phyloP scores from a whole-genome alignment of 2,888 invertebrate genomes.

The Tubulanus polymorphus region DNA sequence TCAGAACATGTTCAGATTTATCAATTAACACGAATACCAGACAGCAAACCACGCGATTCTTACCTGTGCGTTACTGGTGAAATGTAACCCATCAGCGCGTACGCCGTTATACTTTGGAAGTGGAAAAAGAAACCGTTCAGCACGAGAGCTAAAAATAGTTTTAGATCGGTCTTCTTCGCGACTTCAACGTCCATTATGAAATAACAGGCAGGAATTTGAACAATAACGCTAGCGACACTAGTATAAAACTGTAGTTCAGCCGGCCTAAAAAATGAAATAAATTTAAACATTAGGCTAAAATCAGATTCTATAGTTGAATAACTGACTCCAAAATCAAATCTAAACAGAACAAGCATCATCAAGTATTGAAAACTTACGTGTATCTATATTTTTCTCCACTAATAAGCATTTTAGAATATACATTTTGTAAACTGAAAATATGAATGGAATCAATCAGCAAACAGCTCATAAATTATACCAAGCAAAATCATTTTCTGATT shows the following conservation, averaged over 20 bases:
- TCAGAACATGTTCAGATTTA: no score
- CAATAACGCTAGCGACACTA: constrained; percentile 67
- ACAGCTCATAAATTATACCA: no score
- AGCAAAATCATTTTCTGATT: no score
- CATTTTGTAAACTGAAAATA: constrained; percentile 66
- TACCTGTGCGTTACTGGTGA: constrained; percentile 70
- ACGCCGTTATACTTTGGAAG: constrained; percentile 75
- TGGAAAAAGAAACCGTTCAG: constrained; percentile 74
- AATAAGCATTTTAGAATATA: constrained; percentile 73
- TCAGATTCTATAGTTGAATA: constrained; percentile 1
- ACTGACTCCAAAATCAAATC: not conserved
- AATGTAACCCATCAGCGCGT: constrained; percentile 74
- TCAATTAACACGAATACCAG: no score
- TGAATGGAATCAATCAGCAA: no score
- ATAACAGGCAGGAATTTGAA: constrained; percentile 69
- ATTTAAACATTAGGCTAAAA: constrained; percentile 3
- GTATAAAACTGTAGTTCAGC: constrained; percentile 77
- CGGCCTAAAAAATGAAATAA: constrained; percentile 59
- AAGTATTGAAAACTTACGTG: constrained; percentile 61
- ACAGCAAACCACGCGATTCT: no score
- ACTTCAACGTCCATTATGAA: constrained; percentile 63
- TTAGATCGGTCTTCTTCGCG: constrained; percentile 54
- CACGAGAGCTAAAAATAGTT: constrained; percentile 60
- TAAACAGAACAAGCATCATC: no score
- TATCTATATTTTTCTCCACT: constrained; percentile 71